phyloP scores from a whole-genome alignment of 2,113 vertebrate species.

The Rhinichthys klamathensis region DNA sequence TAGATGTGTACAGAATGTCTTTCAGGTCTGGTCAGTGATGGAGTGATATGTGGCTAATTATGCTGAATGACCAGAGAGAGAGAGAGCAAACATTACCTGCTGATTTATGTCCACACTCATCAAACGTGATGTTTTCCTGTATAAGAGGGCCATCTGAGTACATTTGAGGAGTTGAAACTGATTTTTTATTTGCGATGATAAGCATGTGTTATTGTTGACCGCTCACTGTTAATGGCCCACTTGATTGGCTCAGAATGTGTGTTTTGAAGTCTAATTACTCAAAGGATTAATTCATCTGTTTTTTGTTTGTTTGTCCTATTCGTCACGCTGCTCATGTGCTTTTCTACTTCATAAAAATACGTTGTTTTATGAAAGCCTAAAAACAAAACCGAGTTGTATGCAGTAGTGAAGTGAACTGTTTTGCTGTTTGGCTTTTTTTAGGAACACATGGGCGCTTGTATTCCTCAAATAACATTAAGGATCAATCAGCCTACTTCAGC shows the following conservation, averaged over 20 bases:
- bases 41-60: neutral
- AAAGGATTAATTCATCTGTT: neutral
- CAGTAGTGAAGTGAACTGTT: neutral
- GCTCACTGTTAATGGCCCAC: neutral
- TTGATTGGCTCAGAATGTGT: neutral
- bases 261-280: slow-evolving; percentile 1
- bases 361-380: neutral
- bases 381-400: neutral
- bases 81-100: neutral
- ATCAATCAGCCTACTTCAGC: neutral
- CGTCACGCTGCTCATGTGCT: neutral
- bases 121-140: neutral
- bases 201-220: slow-evolving; percentile 15
- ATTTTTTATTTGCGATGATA: slow-evolving; percentile 3
- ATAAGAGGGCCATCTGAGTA: neutral
- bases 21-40: slow-evolving; percentile 19
- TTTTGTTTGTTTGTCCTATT: neutral
- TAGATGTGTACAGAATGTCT: neutral
- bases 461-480: neutral
- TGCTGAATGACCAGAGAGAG: neutral
- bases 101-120: neutral
- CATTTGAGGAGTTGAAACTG: neutral
- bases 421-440: neutral
- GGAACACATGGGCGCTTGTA: neutral
- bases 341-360: neutral